A percentile compares a stretch with the other conserved stretches of the same genome.
phyloP scores from a whole-genome alignment of 1,140 invertebrate genomes.

The Stenopsyche tienmushanensis region DNA sequence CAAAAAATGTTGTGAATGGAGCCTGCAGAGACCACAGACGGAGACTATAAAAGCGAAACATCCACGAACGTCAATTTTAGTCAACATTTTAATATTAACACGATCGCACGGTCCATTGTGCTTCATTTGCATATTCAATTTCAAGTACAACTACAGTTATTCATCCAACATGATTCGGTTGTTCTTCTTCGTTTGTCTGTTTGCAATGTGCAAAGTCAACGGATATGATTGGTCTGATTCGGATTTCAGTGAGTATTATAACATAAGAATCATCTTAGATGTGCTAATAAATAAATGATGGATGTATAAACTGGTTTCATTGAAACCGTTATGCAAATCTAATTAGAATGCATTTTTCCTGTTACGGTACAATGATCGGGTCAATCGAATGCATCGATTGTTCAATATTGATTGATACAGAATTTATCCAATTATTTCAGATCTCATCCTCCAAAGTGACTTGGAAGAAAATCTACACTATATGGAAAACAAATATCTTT shows the following conservation, averaged over 20 bases:
- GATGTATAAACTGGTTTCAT: too few relatives aligned
- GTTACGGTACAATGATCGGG: too few relatives aligned
- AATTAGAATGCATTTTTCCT: too few relatives aligned
- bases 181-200: slow-evolving; percentile 1
- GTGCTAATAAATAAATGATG: too few relatives aligned
- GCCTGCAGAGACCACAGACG: too few relatives aligned
- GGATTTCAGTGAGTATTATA: slow-evolving; percentile 39
- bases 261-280: too few relatives aligned
- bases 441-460: slow-evolving; percentile 35
- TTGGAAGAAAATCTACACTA: slow-evolving; percentile 25
- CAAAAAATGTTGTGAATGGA: too few relatives aligned
- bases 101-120: background rate
- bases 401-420: background rate
- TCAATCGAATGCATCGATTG: background rate
- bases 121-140: background rate
- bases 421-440: slow-evolving; percentile 19
- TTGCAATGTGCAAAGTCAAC: background rate
- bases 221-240: slow-evolving; percentile 36
- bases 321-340: too few relatives aligned
- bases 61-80: background rate
- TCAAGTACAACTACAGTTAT: background rate
- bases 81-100: background rate
- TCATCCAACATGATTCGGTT: background rate
- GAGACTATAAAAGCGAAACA: background rate
- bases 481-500: slow-evolving; percentile 26